These are phyloP conservation scores for Calameuta filiformis DNA, from an alignment of 2,888 invertebrate genomes.

Conservation along the genomic window DNA sequence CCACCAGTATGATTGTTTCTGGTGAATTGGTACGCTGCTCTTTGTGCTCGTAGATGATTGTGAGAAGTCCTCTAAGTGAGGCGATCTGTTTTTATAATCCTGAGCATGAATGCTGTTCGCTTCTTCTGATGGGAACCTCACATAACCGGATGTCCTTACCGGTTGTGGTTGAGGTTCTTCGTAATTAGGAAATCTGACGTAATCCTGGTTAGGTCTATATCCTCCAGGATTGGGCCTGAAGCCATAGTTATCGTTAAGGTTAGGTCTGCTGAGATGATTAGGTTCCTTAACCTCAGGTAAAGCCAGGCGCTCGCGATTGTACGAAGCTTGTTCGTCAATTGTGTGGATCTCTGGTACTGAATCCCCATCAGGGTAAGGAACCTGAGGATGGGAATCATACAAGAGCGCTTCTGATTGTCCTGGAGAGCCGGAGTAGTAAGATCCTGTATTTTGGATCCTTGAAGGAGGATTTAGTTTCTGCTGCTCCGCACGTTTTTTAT, in stretches of 20 bases:
- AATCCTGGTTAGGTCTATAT: slow-evolving; percentile 25
- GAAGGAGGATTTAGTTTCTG: not conserved
- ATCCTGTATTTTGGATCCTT: not conserved
- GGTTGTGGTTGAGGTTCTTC: slow-evolving; percentile 20
- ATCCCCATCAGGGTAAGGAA: slow-evolving; percentile 9
- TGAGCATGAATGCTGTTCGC: slow-evolving; percentile 56
- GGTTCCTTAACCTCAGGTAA: not conserved
- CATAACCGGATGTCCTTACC: slow-evolving; percentile 28
- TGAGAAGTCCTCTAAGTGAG: slow-evolving; percentile 32
- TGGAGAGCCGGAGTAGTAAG: not conserved
- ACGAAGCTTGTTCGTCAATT: slow-evolving; percentile 19
- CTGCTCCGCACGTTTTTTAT: slow-evolving; percentile 17
- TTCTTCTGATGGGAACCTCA: slow-evolving; percentile 53
- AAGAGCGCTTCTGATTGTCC: slow-evolving; percentile 12
- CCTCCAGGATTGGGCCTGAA: not conserved
- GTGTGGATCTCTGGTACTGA: slow-evolving; percentile 24
- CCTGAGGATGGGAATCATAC: slow-evolving; percentile 8
- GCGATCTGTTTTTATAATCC: slow-evolving; percentile 47
- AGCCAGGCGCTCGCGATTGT: not conserved
- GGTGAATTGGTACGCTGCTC: slow-evolving; percentile 40
- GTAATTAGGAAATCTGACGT: slow-evolving; percentile 42
- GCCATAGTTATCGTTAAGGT: not conserved
- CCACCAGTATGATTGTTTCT: slow-evolving; percentile 45
- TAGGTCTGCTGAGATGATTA: not conserved
- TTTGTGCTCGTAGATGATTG: slow-evolving; percentile 37